phyloP scores from a whole-genome alignment of 2,113 vertebrate species.

The Natator depressus region DNA sequence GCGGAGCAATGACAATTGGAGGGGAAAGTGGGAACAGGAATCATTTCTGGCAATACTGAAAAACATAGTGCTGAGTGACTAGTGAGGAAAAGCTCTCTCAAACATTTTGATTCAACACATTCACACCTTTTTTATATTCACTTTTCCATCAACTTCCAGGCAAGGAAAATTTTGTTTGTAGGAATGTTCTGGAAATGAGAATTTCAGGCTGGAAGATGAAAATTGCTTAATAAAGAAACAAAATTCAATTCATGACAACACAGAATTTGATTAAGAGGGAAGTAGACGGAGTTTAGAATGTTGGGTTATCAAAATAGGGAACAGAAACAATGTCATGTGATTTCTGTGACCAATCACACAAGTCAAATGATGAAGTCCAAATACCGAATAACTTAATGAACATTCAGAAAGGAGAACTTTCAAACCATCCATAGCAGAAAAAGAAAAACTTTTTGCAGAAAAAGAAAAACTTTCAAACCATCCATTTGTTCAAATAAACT shows the following conservation, averaged over 20 bases:
- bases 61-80: background rate
- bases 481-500: background rate
- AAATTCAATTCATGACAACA: background rate
- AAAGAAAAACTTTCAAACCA: background rate
- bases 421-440: fast-evolving
- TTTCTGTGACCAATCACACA: background rate
- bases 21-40: background rate
- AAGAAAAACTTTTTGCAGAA: too few species aligned
- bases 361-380: background rate
- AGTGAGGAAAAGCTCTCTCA: background rate
- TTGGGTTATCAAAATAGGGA: fast-evolving
- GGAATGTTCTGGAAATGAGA: background rate
- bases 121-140: background rate
- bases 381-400: background rate
- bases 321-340: background rate
- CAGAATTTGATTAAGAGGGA: background rate
- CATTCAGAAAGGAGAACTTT: background rate
- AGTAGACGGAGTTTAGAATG: background rate
- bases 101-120: background rate
- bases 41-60: constrained; percentile 8
- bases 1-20: background rate
- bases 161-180: background rate
- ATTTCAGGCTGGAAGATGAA: background rate
- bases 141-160: fast-evolving
- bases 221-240: background rate